A percentile compares a stretch with the other conserved stretches of the same genome.
phyloP scores from a whole-genome alignment of 2,797 vertebrate species.

The Sciurus carolinensis region DNA sequence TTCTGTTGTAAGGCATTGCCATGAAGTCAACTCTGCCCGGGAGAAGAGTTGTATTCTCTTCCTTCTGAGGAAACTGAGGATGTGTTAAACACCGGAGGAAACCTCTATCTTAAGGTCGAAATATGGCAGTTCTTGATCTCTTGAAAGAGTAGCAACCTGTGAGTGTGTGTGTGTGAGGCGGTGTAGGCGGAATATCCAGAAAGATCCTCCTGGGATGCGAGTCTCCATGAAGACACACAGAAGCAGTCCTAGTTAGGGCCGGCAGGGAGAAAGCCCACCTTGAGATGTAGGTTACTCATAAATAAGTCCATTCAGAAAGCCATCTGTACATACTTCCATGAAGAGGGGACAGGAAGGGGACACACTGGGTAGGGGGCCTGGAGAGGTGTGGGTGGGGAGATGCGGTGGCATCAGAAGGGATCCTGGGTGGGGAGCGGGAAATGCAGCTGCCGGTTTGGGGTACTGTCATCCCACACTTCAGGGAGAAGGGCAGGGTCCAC shows the following conservation, averaged over 20 bases:
- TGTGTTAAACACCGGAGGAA: background rate
- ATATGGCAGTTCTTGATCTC: background rate
- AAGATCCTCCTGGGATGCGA: background rate
- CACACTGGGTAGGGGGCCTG: background rate
- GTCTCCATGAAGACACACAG: background rate
- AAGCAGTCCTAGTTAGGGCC: background rate
- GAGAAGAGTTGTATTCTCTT: background rate
- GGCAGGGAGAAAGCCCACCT: conserved; percentile 41
- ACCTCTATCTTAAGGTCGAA: background rate
- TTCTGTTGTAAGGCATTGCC: background rate
- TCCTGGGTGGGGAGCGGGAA: no score
- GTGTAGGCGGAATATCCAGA: background rate
- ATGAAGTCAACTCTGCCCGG: background rate
- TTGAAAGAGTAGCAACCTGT: background rate
- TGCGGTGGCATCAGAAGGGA: background rate
- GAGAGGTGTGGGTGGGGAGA: background rate
- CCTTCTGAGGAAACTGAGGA: background rate
- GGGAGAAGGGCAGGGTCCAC: background rate
- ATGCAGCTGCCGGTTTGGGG: background rate
- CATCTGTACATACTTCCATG: conserved; percentile 42
- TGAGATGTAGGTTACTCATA: conserved; percentile 50
- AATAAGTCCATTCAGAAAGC: conserved; percentile 71
- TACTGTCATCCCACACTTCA: background rate
- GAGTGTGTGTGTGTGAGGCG: background rate
- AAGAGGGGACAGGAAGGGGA: conserved; percentile 19